Conservation (phyloP, 64 coral and sea anemone genomes). For the Actinia equina region DNA sequence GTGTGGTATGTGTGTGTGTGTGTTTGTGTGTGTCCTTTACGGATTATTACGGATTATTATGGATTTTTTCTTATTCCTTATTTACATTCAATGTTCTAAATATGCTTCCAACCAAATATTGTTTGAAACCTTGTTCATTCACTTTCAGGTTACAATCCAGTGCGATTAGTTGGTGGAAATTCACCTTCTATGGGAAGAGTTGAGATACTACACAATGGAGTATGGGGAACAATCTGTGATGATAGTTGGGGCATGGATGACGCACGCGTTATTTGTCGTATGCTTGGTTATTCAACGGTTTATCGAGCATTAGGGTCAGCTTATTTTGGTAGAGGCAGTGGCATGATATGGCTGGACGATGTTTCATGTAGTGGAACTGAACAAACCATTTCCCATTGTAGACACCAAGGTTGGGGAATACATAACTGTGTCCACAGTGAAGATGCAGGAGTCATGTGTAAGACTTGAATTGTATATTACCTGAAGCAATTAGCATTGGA, state of each 20-base stretch:
- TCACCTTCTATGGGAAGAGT: not conserved
- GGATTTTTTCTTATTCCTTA: no score
- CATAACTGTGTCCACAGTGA: constrained; percentile 37
- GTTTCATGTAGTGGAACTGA: constrained; percentile 32
- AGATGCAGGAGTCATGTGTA: constrained; percentile 36
- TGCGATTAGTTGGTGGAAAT: constrained; percentile 4
- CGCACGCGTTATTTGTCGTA: constrained; percentile 4
- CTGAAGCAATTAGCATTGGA: no score
- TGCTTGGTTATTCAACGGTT: not conserved
- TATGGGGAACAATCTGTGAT: constrained; percentile 29
- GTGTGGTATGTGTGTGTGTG: no score
- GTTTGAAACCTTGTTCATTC: no score
- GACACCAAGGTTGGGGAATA: constrained; percentile 12
- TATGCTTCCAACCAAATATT: no score
- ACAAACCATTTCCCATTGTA: constrained; percentile 9
- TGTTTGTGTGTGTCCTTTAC: no score
- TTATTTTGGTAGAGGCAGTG: constrained; percentile 3
- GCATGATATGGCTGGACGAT: constrained; percentile 36
- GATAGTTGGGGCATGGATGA: not conserved
- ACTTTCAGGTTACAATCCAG: not conserved
- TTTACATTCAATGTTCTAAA: no score
- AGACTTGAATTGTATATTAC: not conserved
- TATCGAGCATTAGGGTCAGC: not conserved
- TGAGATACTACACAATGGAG: constrained; percentile 3
- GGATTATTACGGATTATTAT: no score